These are phyloP conservation scores for Sylvia borin DNA, from an alignment of 2,797 vertebrate species.

Conservation along the genomic window DNA sequence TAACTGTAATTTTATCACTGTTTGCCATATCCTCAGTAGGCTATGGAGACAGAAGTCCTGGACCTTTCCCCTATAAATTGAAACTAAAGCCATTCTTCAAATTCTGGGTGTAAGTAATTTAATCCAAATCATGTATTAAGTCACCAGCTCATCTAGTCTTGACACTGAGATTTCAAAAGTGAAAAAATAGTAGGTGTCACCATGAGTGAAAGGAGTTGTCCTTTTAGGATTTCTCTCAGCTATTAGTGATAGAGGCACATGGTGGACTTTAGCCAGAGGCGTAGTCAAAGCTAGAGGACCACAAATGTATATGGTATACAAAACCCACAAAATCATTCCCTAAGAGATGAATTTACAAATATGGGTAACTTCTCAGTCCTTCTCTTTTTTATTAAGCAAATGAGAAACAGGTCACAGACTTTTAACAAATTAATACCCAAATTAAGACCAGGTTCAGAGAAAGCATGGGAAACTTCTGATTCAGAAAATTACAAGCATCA, in stretches of 20 bases:
- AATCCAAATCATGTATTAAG: not conserved
- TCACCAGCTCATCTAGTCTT: not conserved
- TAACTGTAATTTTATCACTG: not conserved
- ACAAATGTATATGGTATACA: not conserved
- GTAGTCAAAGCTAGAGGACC: not conserved
- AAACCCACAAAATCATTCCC: not conserved
- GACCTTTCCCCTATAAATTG: not conserved
- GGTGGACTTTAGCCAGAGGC: not conserved
- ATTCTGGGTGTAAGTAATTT: not conserved
- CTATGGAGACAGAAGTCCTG: not conserved
- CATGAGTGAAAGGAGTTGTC: not conserved
- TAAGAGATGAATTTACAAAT: not conserved
- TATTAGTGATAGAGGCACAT: not conserved
- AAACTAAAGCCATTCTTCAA: not conserved
- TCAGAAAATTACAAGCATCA: not conserved
- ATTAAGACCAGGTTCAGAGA: not conserved
- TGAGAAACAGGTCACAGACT: not conserved
- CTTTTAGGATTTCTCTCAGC: not conserved
- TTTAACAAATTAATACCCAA: not conserved
- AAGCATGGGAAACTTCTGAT: not conserved
- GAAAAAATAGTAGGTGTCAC: not conserved
- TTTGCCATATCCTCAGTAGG: not conserved
- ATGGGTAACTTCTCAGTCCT: not conserved
- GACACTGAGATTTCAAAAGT: not conserved
- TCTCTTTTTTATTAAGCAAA: not conserved